phyloP scores from a whole-genome alignment of 2,113 vertebrate genomes.

The Serinus canaria region DNA sequence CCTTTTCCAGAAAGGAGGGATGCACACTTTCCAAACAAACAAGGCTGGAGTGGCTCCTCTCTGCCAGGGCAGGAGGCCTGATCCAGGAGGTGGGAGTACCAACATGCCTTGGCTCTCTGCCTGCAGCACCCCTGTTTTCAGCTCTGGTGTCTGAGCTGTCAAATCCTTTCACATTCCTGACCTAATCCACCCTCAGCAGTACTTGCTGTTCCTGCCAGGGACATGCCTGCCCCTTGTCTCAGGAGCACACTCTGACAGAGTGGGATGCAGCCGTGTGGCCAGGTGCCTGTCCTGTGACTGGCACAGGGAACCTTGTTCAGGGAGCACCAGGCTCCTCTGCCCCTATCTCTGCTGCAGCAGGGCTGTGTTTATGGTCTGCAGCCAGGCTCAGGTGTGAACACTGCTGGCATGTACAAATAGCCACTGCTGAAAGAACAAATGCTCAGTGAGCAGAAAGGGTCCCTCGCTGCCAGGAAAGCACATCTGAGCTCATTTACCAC shows the following conservation, averaged over 20 bases:
- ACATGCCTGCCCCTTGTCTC: not conserved
- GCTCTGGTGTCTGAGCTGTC: not conserved
- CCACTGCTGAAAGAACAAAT: not conserved
- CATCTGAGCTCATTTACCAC: not conserved
- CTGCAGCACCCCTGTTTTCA: not conserved
- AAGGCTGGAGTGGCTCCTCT: not conserved
- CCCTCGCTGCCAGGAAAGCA: not conserved
- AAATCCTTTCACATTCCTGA: not conserved
- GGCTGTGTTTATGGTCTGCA: not conserved
- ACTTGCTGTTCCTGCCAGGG: not conserved
- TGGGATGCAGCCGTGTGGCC: accelerated
- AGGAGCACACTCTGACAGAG: accelerated
- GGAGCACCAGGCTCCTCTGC: not conserved
- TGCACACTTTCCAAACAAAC: not conserved
- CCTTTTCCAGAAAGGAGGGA: not conserved
- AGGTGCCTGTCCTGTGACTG: accelerated
- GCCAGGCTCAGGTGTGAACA: not conserved
- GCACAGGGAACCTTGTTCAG: no score
- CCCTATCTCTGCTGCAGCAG: not conserved
- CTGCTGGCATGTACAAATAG: not conserved
- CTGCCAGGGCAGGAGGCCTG: not conserved
- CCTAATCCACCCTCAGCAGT: not conserved
- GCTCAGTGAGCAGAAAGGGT: not conserved
- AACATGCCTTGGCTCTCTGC: not conserved
- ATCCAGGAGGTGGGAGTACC: not conserved